A percentile compares a stretch with the other conserved stretches of the same genome.
These are phyloP conservation scores for Daphoenositta chrysoptera DNA, from an alignment of 2,113 vertebrate species.

Conservation along the genomic window DNA sequence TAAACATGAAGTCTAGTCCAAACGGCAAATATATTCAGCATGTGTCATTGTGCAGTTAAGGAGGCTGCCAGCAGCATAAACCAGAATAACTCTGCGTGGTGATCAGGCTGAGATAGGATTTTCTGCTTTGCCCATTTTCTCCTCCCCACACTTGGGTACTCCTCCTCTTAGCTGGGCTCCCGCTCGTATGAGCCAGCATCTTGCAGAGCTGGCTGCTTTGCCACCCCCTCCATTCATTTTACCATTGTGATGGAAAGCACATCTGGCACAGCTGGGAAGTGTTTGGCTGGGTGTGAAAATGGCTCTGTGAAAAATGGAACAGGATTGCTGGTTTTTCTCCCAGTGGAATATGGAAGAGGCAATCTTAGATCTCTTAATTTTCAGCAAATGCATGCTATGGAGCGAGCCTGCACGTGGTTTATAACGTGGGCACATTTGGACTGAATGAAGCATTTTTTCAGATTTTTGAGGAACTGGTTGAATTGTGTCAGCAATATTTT, in stretches of 20 bases:
- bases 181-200: not conserved
- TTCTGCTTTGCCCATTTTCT: not conserved
- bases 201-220: not conserved
- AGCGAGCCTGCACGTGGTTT: not conserved
- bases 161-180: not conserved
- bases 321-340: not conserved
- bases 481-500: not conserved
- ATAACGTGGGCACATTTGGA: not conserved
- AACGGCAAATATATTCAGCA: not conserved
- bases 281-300: not conserved
- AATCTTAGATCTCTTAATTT: not conserved
- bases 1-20: slow-evolving; percentile 1
- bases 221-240: not conserved
- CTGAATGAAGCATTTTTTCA: not conserved
- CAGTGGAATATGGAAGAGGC: not conserved
- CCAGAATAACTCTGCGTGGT: not conserved
- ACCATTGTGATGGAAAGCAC: not conserved
- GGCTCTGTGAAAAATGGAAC: not conserved
- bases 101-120: not conserved
- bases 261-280: not conserved
- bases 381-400: rapidly evolving
- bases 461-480: not conserved
- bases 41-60: not conserved
- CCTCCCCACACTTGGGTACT: not conserved
- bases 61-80: slow-evolving; percentile 18